Conservation (phyloP, 2,797 vertebrate genomes). For the Psittacula derbiana region DNA sequence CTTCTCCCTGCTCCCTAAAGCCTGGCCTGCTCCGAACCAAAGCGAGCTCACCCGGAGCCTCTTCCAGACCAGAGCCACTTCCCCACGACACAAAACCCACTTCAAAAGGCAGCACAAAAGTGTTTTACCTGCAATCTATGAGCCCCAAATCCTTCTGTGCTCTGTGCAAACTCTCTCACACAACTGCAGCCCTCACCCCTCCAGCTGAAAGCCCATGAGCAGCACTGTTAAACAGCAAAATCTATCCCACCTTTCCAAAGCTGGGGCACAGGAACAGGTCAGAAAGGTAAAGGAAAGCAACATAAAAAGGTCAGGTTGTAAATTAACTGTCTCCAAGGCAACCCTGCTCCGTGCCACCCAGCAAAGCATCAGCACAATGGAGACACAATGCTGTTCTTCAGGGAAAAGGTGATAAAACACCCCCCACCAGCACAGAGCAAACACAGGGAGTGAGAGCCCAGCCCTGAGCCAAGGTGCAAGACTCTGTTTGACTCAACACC, state of each 20-base stretch:
- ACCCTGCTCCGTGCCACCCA: neutral
- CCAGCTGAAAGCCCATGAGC: neutral
- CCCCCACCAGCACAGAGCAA: neutral
- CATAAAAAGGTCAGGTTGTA: neutral
- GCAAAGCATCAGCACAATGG: neutral
- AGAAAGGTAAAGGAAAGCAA: neutral
- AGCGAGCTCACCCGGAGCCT: rapidly evolving
- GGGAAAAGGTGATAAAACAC: neutral
- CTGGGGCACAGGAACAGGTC: neutral
- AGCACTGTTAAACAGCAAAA: neutral
- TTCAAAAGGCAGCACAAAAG: neutral
- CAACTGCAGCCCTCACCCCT: neutral
- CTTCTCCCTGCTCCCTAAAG: neutral
- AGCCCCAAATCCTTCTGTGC: neutral
- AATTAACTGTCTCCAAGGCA: neutral
- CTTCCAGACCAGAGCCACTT: neutral
- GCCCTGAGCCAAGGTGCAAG: neutral
- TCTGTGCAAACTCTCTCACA: neutral
- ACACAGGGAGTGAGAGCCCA: neutral
- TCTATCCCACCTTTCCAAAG: neutral
- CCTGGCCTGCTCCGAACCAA: neutral
- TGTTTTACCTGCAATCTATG: neutral
- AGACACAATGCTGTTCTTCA: neutral
- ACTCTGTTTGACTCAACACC: neutral
- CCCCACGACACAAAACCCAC: rapidly evolving